These are phyloP conservation scores for Spodoptera picta DNA, from an alignment of 2,888 invertebrate species.

Conservation along the genomic window DNA sequence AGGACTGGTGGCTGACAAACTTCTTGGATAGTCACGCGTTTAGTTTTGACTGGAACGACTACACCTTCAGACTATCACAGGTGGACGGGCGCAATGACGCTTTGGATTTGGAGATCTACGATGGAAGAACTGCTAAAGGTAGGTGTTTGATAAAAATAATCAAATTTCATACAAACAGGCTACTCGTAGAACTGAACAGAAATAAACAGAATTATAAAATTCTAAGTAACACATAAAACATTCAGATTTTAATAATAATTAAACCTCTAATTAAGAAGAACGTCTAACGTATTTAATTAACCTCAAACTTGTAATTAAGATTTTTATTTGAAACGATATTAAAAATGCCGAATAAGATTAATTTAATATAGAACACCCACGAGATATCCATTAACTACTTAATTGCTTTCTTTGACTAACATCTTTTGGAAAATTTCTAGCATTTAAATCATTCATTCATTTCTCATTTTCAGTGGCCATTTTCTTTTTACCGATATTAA, in stretches of 20 bases:
- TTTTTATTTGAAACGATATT: conserved; percentile 8
- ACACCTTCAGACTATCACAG: conserved; percentile 85
- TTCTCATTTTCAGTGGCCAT: neutral
- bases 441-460: too few relatives aligned
- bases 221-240: too few relatives aligned
- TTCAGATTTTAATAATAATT: too few relatives aligned
- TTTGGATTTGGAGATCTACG: conserved; percentile 82
- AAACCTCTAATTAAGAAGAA: too few relatives aligned
- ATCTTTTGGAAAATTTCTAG: too few relatives aligned
- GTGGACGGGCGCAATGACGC: conserved; percentile 80
- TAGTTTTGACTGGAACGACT: conserved; percentile 87
- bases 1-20: conserved; percentile 75
- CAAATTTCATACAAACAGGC: too few relatives aligned
- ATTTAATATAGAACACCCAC: too few relatives aligned
- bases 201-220: too few relatives aligned
- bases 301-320: conserved; percentile 30
- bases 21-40: conserved; percentile 86
- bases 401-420: too few relatives aligned
- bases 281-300: conserved; percentile 12
- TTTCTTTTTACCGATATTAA: neutral
- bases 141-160: conserved; percentile 34
- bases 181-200: too few relatives aligned
- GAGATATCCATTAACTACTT: too few relatives aligned
- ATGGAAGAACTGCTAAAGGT: conserved; percentile 84
- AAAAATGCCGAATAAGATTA: neutral